Conservation (phyloP, 2,888 invertebrate genomes). For the Philhelius pedissequus region DNA sequence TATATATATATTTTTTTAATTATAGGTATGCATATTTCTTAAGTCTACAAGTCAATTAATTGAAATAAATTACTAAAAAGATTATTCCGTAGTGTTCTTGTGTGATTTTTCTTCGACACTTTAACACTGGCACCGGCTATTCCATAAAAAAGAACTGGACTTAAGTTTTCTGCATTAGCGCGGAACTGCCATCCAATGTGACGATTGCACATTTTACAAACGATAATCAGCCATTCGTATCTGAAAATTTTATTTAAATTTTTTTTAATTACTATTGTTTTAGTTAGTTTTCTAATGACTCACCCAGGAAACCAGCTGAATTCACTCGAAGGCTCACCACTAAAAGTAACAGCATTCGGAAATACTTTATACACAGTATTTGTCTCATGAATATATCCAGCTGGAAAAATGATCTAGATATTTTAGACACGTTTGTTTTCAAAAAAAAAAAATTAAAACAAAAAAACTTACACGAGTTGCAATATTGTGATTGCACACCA, state of each 20-base stretch:
- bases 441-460: neutral
- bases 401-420: constrained; percentile 74
- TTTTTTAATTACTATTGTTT: neutral
- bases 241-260: constrained; percentile 77
- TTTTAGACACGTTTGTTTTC: neutral
- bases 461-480: constrained; percentile 83
- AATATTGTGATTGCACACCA: constrained; percentile 89
- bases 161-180: constrained; percentile 81
- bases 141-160: constrained; percentile 86
- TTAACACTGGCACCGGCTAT: constrained; percentile 82
- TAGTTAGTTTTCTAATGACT: constrained; percentile 19
- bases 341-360: constrained; percentile 79
- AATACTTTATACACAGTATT: constrained; percentile 83
- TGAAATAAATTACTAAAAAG: constrained; percentile 18
- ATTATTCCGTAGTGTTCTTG: constrained; percentile 20
- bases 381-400: constrained; percentile 89
- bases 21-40: neutral
- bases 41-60: constrained; percentile 18
- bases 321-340: constrained; percentile 83
- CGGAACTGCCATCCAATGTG: constrained; percentile 92
- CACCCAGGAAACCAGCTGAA: constrained; percentile 91
- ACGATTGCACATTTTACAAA: constrained; percentile 83
- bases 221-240: constrained; percentile 89
- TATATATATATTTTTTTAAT: neutral
- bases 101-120: constrained; percentile 69